phyloP scores from a whole-genome alignment of 2,113 vertebrate genomes.

The Upupa epops region DNA sequence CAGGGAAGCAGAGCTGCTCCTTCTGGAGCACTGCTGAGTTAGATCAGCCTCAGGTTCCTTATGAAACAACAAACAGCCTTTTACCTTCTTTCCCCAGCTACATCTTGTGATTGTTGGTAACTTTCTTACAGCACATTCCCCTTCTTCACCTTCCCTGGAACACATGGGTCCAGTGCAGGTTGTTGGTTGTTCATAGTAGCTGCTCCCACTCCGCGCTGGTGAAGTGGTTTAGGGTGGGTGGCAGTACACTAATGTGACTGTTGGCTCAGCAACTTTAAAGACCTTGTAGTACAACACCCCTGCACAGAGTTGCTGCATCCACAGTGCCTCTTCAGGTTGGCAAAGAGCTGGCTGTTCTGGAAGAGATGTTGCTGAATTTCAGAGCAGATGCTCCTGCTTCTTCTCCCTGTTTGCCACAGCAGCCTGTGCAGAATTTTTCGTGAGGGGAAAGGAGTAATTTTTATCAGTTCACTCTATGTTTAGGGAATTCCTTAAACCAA shows the following conservation, averaged over 20 bases:
- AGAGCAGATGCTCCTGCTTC: neutral
- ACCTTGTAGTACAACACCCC: neutral
- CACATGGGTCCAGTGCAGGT: neutral
- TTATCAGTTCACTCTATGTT: neutral
- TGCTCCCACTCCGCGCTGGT: neutral
- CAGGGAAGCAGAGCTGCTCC: neutral
- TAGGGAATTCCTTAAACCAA: neutral
- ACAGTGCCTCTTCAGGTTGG: neutral
- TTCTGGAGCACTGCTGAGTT: neutral
- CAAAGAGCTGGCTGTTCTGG: neutral
- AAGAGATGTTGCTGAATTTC: neutral
- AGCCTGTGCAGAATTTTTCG: neutral
- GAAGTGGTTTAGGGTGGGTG: neutral
- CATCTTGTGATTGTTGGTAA: neutral
- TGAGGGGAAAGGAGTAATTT: neutral
- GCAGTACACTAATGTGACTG: neutral
- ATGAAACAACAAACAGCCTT: neutral
- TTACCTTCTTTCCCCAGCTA: rapidly evolving
- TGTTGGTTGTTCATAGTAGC: neutral
- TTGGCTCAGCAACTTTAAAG: neutral
- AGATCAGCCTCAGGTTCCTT: neutral
- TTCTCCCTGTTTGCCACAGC: neutral
- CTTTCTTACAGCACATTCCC: neutral
- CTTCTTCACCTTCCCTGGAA: neutral
- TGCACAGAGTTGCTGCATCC: neutral